Evolutionary conservation across 2,797 vertebrate species (phyloP).

Genomic region (Pyrocephalus nanus): DNA sequence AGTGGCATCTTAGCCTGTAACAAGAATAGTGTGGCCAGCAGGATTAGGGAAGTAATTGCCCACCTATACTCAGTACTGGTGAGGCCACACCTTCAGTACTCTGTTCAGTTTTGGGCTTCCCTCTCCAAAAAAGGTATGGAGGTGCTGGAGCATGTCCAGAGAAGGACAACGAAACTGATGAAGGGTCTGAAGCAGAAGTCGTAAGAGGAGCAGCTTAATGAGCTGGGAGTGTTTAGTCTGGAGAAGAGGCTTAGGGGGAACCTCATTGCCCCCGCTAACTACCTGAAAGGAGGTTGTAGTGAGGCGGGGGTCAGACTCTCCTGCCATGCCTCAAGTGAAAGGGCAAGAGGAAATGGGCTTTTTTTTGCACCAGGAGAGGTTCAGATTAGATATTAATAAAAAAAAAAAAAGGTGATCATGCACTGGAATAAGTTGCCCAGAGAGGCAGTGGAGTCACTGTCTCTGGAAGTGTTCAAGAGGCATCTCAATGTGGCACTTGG

Average conservation of each 20-base stretch:
- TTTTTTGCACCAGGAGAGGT: neutral
- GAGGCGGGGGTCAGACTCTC: neutral
- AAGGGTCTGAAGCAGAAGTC: neutral
- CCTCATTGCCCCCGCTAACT: neutral
- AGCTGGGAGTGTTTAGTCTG: neutral
- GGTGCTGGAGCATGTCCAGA: neutral
- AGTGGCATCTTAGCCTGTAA: neutral
- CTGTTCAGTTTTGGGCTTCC: fast-evolving
- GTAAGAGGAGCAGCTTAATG: neutral
- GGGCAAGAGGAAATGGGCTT: neutral
- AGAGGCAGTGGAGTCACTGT: neutral
- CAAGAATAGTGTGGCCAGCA: neutral
- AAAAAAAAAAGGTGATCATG: neutral
- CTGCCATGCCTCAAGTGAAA: neutral
- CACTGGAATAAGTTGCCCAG: neutral
- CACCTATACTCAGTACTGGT: fast-evolving
- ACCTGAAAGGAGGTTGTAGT: neutral
- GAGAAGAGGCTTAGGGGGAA: neutral
- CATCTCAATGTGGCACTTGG: neutral
- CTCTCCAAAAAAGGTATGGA: neutral
- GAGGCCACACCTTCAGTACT: neutral
- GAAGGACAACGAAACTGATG: neutral
- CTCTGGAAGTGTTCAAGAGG: neutral
- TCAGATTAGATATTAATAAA: neutral
- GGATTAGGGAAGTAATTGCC: neutral